Conservation (phyloP, 2,888 invertebrate species). For the Mimachlamys varia region DNA sequence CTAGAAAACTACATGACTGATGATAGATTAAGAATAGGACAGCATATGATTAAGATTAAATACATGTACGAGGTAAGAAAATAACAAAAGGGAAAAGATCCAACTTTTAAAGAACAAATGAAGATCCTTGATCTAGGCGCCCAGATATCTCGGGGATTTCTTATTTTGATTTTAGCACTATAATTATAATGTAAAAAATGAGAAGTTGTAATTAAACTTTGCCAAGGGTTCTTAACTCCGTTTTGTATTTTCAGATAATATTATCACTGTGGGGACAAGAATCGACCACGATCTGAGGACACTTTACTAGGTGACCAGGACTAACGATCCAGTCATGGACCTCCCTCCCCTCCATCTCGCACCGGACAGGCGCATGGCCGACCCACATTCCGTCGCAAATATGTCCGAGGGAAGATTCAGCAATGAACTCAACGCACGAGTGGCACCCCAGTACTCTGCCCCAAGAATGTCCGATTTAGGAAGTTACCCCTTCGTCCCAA, state of each 20-base stretch:
- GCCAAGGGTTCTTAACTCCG: too few relatives aligned
- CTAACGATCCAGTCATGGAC: not conserved
- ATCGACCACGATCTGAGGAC: not conserved
- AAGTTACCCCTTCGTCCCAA: not conserved
- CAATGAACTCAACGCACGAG: not conserved
- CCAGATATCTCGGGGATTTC: too few relatives aligned
- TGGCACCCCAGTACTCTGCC: not conserved
- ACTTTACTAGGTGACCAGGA: not conserved
- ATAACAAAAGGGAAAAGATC: too few relatives aligned
- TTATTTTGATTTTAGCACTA: too few relatives aligned
- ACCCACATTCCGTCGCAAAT: slow-evolving; percentile 10
- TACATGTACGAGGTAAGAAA: too few relatives aligned
- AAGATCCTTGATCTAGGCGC: too few relatives aligned
- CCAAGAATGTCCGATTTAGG: slow-evolving; percentile 13
- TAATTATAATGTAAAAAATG: too few relatives aligned
- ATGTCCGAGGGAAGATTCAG: not conserved
- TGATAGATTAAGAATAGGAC: too few relatives aligned
- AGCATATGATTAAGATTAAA: too few relatives aligned
- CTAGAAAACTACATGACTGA: too few relatives aligned
- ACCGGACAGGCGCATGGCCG: not conserved
- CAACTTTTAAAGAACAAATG: too few relatives aligned
- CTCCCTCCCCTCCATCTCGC: not conserved
- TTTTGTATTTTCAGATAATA: not conserved
- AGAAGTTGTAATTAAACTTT: too few relatives aligned
- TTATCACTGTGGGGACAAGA: not conserved